A percentile compares a stretch with the other conserved stretches of the same genome.
These are phyloP conservation scores for Paradoxurus hermaphroditus DNA, from an alignment of 2,113 vertebrate species.

Conservation along the genomic window DNA sequence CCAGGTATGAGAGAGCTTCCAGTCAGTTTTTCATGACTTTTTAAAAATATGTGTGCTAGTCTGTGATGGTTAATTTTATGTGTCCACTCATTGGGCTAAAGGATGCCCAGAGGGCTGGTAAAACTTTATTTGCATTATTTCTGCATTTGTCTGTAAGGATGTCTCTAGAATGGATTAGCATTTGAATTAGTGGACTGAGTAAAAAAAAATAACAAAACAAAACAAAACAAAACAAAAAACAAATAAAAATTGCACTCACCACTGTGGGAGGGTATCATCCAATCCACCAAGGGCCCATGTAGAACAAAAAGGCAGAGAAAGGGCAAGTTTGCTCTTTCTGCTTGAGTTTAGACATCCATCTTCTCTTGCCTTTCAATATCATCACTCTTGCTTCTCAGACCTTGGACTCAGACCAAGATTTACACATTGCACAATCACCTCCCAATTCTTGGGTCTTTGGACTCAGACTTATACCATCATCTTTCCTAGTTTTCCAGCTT, in stretches of 20 bases:
- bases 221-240: neutral
- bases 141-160: neutral
- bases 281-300: too few relatives aligned
- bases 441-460: neutral
- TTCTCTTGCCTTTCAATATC: neutral
- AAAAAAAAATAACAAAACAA: neutral
- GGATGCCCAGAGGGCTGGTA: neutral
- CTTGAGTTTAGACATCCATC: neutral
- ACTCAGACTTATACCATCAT: neutral
- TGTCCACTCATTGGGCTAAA: neutral
- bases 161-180: neutral
- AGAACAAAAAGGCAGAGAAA: neutral
- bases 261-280: neutral
- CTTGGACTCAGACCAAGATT: neutral
- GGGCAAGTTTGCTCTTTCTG: neutral
- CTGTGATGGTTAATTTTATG: neutral
- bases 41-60: neutral
- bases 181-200: neutral
- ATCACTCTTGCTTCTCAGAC: neutral
- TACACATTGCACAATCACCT: too few relatives aligned
- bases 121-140: neutral
- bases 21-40: neutral
- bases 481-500: neutral
- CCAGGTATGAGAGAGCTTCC: neutral
- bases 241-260: neutral